Evolutionary conservation across 1,140 invertebrate genomes (phyloP).

Genomic region (Sarcophaga bullata): DNA sequence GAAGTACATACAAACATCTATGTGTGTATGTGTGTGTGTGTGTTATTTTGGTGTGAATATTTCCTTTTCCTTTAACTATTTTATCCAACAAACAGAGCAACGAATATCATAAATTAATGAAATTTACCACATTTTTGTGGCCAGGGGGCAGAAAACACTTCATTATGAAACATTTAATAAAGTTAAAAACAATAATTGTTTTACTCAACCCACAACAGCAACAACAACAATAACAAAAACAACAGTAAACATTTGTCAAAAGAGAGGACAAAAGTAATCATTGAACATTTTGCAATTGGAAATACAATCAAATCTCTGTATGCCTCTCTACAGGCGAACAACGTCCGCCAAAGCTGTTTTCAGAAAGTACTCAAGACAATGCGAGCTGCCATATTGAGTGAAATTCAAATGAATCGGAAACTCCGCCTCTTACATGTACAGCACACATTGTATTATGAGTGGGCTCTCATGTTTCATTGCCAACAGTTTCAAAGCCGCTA

Average conservation of each 20-base stretch:
- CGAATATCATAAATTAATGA: conserved; percentile 33
- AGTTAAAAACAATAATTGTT: conserved; percentile 33
- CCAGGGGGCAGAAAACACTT: conserved; percentile 32
- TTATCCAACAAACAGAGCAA: not conserved
- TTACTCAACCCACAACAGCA: conserved; percentile 12
- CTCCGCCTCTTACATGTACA: not conserved
- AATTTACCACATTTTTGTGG: conserved; percentile 30
- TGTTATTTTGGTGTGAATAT: not conserved
- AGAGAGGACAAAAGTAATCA: not conserved
- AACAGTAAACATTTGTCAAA: not conserved
- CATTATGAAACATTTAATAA: conserved; percentile 39
- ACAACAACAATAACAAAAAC: conserved; percentile 1
- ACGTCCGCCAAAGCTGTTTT: too few relatives aligned
- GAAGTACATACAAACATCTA: too few relatives aligned
- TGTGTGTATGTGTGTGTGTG: not conserved
- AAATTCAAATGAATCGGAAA: not conserved
- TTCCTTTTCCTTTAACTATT: not conserved
- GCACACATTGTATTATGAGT: not conserved
- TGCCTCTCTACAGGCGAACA: not conserved
- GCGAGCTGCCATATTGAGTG: not conserved
- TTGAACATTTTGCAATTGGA: conserved; percentile 13
- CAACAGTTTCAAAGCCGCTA: not conserved
- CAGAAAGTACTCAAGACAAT: not conserved
- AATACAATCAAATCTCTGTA: not conserved
- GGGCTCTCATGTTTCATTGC: not conserved